phyloP scores from a whole-genome alignment of 1,140 invertebrate species.

The Sycophila sp. region DNA sequence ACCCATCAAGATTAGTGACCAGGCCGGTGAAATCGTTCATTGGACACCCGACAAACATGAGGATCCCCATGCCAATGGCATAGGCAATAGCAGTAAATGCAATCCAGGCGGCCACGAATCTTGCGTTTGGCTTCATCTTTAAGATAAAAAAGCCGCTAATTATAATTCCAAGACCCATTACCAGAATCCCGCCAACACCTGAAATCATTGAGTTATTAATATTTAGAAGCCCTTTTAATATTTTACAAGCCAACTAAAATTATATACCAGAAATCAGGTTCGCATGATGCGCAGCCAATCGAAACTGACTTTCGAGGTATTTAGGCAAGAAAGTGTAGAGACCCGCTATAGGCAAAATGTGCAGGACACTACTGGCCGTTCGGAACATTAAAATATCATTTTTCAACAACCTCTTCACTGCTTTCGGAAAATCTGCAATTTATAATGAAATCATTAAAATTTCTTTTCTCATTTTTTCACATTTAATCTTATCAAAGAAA shows the following conservation, averaged over 20 bases:
- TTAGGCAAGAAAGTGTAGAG: conserved; percentile 94
- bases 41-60: conserved; percentile 91
- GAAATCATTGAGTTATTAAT: conserved; percentile 30
- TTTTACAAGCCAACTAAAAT: too few species aligned
- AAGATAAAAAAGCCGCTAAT: conserved; percentile 87
- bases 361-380: conserved; percentile 87
- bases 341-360: conserved; percentile 89
- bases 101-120: conserved; percentile 90
- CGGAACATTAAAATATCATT: conserved; percentile 92
- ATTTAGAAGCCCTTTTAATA: too few species aligned
- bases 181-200: conserved; percentile 90
- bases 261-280: conserved; percentile 86
- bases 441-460: neutral
- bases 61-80: conserved; percentile 83
- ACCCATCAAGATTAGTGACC: conserved; percentile 52
- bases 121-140: conserved; percentile 82
- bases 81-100: conserved; percentile 89
- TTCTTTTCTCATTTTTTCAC: neutral
- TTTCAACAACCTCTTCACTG: conserved; percentile 84
- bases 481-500: too few species aligned
- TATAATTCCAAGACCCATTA: conserved; percentile 91
- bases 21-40: conserved; percentile 84
- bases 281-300: conserved; percentile 85
- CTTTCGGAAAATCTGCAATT: conserved; percentile 85
- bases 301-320: conserved; percentile 92